A percentile compares a stretch with the other conserved stretches of the same genome.
These are phyloP conservation scores for Siniperca knerii DNA, from an alignment of 2,113 vertebrate genomes.

Conservation along the genomic window DNA sequence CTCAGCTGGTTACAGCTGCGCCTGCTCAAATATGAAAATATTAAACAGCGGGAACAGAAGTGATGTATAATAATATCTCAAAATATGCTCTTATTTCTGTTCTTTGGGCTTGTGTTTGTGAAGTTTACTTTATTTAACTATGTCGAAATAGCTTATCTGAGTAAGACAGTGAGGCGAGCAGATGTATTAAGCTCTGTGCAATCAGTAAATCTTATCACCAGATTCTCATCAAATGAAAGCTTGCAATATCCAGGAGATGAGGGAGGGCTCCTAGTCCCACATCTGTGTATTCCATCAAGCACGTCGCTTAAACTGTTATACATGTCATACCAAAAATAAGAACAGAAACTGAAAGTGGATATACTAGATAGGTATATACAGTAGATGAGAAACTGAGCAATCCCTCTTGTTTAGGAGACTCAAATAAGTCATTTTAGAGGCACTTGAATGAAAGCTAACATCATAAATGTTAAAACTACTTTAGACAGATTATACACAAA, in stretches of 20 bases:
- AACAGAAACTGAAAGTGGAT: conserved; percentile 56
- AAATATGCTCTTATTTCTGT: conserved; percentile 55
- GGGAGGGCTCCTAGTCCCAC: conserved; percentile 63
- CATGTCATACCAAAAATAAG: conserved; percentile 70
- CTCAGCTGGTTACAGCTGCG: conserved; percentile 69
- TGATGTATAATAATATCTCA: conserved; percentile 66
- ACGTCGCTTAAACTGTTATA: conserved; percentile 60
- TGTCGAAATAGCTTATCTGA: conserved; percentile 73
- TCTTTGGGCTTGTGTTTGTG: conserved; percentile 70
- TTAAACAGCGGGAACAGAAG: conserved; percentile 39
- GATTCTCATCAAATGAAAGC: conserved; percentile 79
- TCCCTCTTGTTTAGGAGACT: conserved; percentile 53
- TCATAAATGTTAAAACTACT: conserved; percentile 22
- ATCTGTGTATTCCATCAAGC: conserved; percentile 72
- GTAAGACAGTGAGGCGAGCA: conserved; percentile 72
- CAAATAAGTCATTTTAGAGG: conserved; percentile 39
- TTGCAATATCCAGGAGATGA: conserved; percentile 79
- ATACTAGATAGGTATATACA: conserved; percentile 36
- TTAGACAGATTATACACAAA: conserved; percentile 17
- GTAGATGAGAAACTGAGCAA: conserved; percentile 44
- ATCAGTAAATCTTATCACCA: conserved; percentile 79
- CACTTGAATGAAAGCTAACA: conserved; percentile 16
- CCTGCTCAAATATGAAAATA: conserved; percentile 57
- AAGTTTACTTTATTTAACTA: conserved; percentile 70
- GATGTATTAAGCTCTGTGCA: conserved; percentile 80